Evolutionary conservation across 2,797 vertebrate species (phyloP), one percentile per base, ranked within the genome.

Genomic region (Spinus pinus): DNA sequence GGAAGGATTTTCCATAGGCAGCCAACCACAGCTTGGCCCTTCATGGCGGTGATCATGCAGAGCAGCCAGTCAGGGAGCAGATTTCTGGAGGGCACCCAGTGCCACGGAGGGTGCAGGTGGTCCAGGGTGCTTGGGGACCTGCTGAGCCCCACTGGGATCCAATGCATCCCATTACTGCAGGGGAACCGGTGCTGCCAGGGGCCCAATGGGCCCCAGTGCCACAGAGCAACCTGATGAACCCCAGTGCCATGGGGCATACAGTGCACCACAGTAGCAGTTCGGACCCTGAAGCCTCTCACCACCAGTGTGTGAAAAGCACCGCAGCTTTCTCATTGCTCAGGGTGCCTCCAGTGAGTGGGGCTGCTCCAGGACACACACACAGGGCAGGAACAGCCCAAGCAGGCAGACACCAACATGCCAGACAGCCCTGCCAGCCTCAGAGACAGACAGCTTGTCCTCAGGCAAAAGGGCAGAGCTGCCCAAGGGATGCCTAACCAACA

Each of bases 301-400:
- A 4, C n/a, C 1, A 2, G n/a, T 5, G 1, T 5, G 12, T 2
- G 3, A 86, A 4, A 5, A 78, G 13, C 18, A 28, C 42, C 3
- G 1, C 35, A 56, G 66, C 24, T 37, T 47, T 58, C 39, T 57
- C 4, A 1, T 30, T 47, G 61, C 64, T 35, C 39, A 42, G 47
- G 44, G 39, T 25, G 9, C 5, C 31, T 10, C 2, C 66, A 51
- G 39, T 1, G 2, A 69, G 37, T 1, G 6, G 53, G 61, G 56
- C 50, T 35, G 56, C 50, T 77, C 51, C 27, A 28, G 58, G 23
- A 61, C 21, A 65, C 0, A 0, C 8, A 3, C 8, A 8, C 13
- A 6, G 39, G n/a, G 37, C 50, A 57, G n/a, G 14, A 77, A 35
- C 16, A 51, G 33, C 25, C 41, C 20, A 5, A 67, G 56, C 50